Evolutionary conservation across 2,888 invertebrate genomes (phyloP), one percentile per base, ranked within the genome.

Genomic region (Nephrotoma guestfalica): DNA sequence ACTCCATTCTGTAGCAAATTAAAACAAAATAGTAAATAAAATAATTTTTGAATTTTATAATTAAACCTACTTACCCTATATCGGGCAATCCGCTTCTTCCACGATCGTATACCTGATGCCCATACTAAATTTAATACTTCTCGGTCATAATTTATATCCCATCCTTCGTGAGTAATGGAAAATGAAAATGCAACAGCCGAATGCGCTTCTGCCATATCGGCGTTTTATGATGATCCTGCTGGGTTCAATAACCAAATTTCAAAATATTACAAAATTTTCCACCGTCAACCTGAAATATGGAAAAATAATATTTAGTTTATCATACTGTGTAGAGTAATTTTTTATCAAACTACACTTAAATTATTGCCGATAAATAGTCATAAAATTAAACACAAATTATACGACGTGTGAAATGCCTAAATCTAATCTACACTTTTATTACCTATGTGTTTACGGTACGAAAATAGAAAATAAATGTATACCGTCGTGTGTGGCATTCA

Each of bases 161-260:
- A 97, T 88, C 99, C 99, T 91, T 99, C 99, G 91, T 99, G 99
- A 88, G 98, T 98, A 89, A 99, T 97, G 86, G 97, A 95, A 92
- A 99, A 99, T 86, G 98, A 97, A 91, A 99, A 99, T 88, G 98
- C 99, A 88, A 99, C 99, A 87, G 99, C 99, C 88, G 97, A 96
- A 93, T 99, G 99, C 89, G 99, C 99, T 96, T 99, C 99, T 90
- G 99, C 99, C 99, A 99, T 99, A 84, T 84, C 84, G 42, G 42
- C 84, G 41, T 30, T 30, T 30, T 71, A 71, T 71, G 6, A 1
- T 7, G 30, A 30, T 30, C 1, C 0, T 6, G 2, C 0, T 6
- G 2, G 30, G 9, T 71, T 30, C 71, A 71, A 71, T 71, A 71
- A 71, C 18, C 5, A 57, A 30, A 30, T 71, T 9, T n/a, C 2